Conservation (phyloP, 2,888 invertebrate genomes). For the Fragum whitleyi region DNA sequence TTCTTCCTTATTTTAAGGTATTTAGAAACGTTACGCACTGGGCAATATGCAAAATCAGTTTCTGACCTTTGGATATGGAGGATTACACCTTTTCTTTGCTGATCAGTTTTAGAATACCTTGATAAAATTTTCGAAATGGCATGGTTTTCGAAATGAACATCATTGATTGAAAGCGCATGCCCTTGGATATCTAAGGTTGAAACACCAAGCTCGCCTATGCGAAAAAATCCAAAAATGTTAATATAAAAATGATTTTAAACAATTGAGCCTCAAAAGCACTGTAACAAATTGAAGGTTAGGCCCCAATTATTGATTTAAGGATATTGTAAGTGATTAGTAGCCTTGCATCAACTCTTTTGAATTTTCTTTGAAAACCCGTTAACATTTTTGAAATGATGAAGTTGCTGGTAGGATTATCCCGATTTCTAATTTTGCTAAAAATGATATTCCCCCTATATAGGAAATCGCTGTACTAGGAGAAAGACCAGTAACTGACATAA, state of each 20-base stretch:
- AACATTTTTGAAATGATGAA: background rate
- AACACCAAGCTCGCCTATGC: background rate
- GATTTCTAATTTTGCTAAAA: constrained; percentile 8
- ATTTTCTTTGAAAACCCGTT: background rate
- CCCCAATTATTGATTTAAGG: background rate
- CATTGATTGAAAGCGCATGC: background rate
- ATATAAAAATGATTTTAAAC: background rate
- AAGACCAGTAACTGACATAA: background rate
- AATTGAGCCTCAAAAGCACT: background rate
- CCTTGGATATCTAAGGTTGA: background rate
- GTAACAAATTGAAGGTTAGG: background rate
- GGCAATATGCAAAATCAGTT: background rate
- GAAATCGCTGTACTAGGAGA: background rate
- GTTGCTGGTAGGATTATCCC: background rate
- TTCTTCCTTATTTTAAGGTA: background rate
- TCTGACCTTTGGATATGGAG: background rate
- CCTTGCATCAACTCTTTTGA: background rate
- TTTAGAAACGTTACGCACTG: background rate
- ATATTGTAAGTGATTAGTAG: constrained; percentile 2
- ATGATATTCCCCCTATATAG: background rate
- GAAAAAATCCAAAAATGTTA: constrained; percentile 1
- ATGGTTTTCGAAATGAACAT: background rate
- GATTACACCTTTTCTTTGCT: background rate
- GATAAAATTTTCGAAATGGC: background rate
- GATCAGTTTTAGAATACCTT: constrained; percentile 2